phyloP scores from a whole-genome alignment of 2,888 invertebrate species.

The Chaetogeoica ovagalla region DNA sequence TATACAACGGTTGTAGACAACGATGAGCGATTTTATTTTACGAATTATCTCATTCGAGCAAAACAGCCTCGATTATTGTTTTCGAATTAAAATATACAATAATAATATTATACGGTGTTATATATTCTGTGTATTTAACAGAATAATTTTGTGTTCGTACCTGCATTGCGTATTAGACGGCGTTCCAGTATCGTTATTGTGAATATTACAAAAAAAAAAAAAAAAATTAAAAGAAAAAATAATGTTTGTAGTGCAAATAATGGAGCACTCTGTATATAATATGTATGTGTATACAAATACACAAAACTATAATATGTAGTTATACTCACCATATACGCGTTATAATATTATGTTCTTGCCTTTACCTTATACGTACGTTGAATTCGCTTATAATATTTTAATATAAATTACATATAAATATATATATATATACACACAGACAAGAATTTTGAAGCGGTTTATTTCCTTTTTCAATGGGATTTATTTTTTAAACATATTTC shows the following conservation, averaged over 20 bases:
- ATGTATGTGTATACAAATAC: neutral
- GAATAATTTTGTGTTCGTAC: no score
- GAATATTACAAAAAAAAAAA: neutral
- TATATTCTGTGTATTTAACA: no score
- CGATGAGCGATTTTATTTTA: no score
- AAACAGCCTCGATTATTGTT: no score
- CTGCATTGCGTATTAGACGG: neutral
- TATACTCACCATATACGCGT: neutral
- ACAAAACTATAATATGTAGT: neutral
- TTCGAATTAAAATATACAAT: no score
- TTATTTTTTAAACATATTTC: conserved; percentile 23
- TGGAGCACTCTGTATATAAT: neutral
- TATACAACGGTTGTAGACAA: no score
- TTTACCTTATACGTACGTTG: conserved; percentile 20
- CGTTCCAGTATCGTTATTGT: neutral
- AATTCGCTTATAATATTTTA: conserved; percentile 27
- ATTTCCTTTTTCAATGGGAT: conserved; percentile 13
- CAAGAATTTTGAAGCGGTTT: neutral
- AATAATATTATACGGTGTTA: no score
- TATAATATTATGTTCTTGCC: conserved; percentile 18
- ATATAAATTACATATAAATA: conserved; percentile 5
- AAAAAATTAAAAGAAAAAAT: no score
- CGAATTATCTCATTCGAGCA: no score
- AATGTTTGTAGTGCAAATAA: neutral
- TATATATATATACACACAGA: no score